Base-by-base conservation (phyloP, 2,888 invertebrate genomes). In the Cotesia congregata region DNA sequence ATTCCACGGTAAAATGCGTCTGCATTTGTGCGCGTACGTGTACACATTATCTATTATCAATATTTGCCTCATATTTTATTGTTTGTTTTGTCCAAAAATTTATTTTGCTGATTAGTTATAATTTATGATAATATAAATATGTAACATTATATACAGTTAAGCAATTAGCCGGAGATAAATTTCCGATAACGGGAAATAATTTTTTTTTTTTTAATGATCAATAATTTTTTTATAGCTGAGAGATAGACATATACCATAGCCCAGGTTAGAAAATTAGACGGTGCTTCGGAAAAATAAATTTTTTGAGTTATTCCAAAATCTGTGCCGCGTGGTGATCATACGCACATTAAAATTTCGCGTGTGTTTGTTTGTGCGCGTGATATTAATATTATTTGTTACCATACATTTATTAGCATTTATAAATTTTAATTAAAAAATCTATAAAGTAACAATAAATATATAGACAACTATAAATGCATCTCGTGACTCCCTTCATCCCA, bases 1-100 rank as follows among this genome's bases (percentile, higher is more conserved):
- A 77, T 71, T 74, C 60, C 74, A 70, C 77, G 74, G 17, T 67
- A 73, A 67, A 70, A 50, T 50, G 74, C 40, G 50, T 69, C 71
- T 77, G 74, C 74, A 77, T 77, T 62, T 75, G 75, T 77, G 74
- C 77, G 69, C 77, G 75, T 77, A 68, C 50, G 77, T 77, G 71
- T 77, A 67, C 39, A 77, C 73, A 73, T 30, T 30, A 30, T 70
- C 69, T 72, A 76, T 77, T 60, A 73, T 74, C 59, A 70, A 77
- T 73, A 77, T 72, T 62, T 39, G 38, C 50, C 60, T 72, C 30
- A 30, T 30, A 30, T 30, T 30, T 30, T 30, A 30, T 30, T 30
- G 30, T 30, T 30, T 30, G 30, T 30, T 30, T 30, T 30, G 2
- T 30, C 30, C 30, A 50, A 50, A 9, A 50, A 40, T 67, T 39